Evolutionary conservation across 2,797 vertebrate species (phyloP).

Genomic region (Coendou prehensilis): DNA sequence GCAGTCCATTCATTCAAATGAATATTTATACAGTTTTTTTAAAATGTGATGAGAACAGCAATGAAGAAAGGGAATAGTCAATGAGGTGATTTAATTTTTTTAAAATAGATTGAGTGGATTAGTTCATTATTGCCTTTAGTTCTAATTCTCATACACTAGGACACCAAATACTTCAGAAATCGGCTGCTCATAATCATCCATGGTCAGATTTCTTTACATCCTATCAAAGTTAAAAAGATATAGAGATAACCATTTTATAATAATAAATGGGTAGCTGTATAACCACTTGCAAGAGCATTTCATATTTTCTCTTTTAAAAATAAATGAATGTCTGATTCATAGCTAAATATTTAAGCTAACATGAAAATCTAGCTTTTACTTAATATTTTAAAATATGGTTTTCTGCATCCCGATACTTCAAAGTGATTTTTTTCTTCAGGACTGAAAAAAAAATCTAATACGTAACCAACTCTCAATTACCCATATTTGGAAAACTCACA

Average conservation of each 20-base stretch:
- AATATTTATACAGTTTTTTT: slow-evolving; percentile 46
- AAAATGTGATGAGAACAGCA: background rate
- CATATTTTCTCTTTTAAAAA: slow-evolving; percentile 54
- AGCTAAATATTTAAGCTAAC: slow-evolving; percentile 48
- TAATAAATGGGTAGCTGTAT: slow-evolving; percentile 23
- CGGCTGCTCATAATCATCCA: background rate
- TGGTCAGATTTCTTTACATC: background rate
- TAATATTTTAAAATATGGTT: slow-evolving; percentile 70
- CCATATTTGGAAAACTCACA: slow-evolving; percentile 52
- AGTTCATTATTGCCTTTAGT: background rate
- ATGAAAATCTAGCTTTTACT: slow-evolving; percentile 61
- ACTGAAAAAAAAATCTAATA: slow-evolving; percentile 20
- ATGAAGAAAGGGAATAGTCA: slow-evolving; percentile 19
- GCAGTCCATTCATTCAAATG: background rate
- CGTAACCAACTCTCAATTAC: slow-evolving; percentile 60
- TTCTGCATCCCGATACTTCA: slow-evolving; percentile 69
- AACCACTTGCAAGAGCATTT: background rate
- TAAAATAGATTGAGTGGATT: background rate
- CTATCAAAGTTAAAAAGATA: background rate
- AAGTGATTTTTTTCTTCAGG: slow-evolving; percentile 54
- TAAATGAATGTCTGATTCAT: background rate
- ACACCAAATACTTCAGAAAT: slow-evolving; percentile 6
- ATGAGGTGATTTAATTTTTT: slow-evolving; percentile 4
- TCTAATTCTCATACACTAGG: background rate
- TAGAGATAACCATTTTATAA: background rate